Evolutionary conservation across 1,140 invertebrate genomes (phyloP).

Genomic region (Drosophila triauraria): DNA sequence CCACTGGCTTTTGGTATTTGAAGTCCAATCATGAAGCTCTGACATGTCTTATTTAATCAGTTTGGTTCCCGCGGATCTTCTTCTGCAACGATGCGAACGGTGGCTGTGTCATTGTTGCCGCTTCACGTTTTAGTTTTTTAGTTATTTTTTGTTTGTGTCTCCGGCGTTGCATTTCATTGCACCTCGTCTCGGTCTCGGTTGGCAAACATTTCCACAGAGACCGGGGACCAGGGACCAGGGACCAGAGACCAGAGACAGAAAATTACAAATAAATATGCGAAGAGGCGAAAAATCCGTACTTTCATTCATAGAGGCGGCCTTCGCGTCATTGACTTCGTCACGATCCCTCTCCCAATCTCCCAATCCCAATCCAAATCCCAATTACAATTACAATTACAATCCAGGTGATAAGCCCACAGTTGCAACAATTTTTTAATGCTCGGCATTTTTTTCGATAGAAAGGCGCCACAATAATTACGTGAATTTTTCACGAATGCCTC

Average conservation of each 20-base stretch:
- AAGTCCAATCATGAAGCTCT: constrained; percentile 7
- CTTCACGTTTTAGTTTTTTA: constrained; percentile 22
- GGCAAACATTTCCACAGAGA: constrained; percentile 25
- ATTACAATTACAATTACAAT: constrained; percentile 6
- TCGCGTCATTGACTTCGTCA: constrained; percentile 40
- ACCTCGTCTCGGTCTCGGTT: constrained; percentile 35
- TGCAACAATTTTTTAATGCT: constrained; percentile 54
- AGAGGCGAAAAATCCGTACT: constrained; percentile 56
- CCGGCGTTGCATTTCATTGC: constrained; percentile 58
- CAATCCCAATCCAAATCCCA: constrained; percentile 35
- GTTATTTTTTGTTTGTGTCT: constrained; percentile 13
- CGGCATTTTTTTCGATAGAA: constrained; percentile 35
- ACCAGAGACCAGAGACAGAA: constrained; percentile 7
- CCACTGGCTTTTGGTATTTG: constrained; percentile 10
- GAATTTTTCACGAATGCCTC: constrained; percentile 38
- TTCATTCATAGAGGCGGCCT: constrained; percentile 73
- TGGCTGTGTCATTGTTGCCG: constrained; percentile 43
- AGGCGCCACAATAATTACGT: constrained; percentile 57
- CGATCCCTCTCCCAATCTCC: constrained; percentile 29
- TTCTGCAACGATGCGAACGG: constrained; percentile 24
- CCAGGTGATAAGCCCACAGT: constrained; percentile 41
- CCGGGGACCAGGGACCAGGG: too few species aligned
- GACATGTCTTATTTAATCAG: constrained; percentile 24
- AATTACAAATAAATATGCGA: constrained; percentile 18
- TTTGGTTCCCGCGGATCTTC: constrained; percentile 11